Percentiles rank a stretch among this genome's conserved stretches.
These are phyloP conservation scores for Cariama cristata DNA, from an alignment of 2,113 vertebrate genomes.

Conservation along the genomic window DNA sequence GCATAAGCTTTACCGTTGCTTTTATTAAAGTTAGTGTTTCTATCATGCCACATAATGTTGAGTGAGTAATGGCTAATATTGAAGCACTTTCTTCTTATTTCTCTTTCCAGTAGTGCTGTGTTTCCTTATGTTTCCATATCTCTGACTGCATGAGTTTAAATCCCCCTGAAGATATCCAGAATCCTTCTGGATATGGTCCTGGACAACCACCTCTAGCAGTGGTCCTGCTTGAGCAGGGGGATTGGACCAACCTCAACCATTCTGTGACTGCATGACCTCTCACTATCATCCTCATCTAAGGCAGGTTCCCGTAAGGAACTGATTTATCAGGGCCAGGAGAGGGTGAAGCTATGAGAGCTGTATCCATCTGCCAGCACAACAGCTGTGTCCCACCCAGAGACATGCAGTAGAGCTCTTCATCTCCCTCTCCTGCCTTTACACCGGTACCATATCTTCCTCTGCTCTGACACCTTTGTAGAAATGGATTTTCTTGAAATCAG, in stretches of 20 bases:
- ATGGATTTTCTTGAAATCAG: neutral
- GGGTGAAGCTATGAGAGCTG: neutral
- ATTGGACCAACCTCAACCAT: neutral
- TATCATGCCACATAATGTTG: neutral
- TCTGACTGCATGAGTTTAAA: neutral
- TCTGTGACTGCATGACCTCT: neutral
- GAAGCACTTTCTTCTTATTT: neutral
- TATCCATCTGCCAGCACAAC: neutral
- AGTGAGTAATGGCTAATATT: neutral
- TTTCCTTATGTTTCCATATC: fast-evolving
- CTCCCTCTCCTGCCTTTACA: neutral
- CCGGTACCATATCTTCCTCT: fast-evolving
- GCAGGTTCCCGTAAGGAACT: neutral
- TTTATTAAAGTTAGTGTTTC: neutral
- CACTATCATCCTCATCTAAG: neutral
- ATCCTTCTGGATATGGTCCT: neutral
- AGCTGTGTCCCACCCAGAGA: neutral
- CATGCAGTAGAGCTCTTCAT: neutral
- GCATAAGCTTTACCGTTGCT: neutral
- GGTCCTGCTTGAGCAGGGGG: neutral
- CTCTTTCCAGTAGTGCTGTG: neutral
- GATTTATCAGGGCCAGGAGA: neutral
- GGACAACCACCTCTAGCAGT: neutral
- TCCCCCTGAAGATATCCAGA: neutral
- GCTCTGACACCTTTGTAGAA: neutral